Evolutionary conservation across 2,888 invertebrate genomes (phyloP), one percentile per base, ranked within the genome.

Genomic region (Leptogaster cylindrica): DNA sequence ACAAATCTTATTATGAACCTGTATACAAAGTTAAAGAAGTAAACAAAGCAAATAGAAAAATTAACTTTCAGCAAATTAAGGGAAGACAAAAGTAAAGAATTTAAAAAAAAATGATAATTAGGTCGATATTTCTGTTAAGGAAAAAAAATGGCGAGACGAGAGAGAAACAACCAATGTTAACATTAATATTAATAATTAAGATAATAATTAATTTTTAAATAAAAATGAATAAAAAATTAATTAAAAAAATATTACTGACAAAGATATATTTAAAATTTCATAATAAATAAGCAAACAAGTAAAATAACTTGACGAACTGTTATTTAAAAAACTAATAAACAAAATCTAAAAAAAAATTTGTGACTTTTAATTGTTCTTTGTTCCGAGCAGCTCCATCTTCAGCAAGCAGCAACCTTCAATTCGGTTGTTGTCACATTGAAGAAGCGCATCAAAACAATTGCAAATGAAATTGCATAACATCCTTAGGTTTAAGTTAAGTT

Each of bases 151-250:
- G 18, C 39, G 18, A 58, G 14, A 61, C 14, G 25, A 44, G 44
- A 25, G 41, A 25, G 28, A 25, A 61, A 61, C 41, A 64, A 64
- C 48, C 48, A 71, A 71, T 71, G 71, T 71, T 71, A 71, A 71
- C 71, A 71, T 70, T 71, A 71, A 68, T 67, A 68, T 69, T 70
- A 70, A 70, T 68, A 70, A 52, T 71, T 70, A 71, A 70, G 71
- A 67, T 70, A 66, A 58, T 46, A 66, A 66, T 44, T 68, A 70
- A 72, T 73, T 73, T 73, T 73, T 73, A 73, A 74, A 72, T 68
- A 65, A 69, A 72, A 66, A 65, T 67, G 66, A 67, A 52, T 64
- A 69, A 52, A 63, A 71, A 69, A 71, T 71, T 39, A 36, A 65
- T 18, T 51, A 68, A 70, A 68, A 68, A 68, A 68, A 66, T 68